These are phyloP conservation scores for Diarsia rubi DNA, from an alignment of 2,888 invertebrate species.

Conservation along the genomic window DNA sequence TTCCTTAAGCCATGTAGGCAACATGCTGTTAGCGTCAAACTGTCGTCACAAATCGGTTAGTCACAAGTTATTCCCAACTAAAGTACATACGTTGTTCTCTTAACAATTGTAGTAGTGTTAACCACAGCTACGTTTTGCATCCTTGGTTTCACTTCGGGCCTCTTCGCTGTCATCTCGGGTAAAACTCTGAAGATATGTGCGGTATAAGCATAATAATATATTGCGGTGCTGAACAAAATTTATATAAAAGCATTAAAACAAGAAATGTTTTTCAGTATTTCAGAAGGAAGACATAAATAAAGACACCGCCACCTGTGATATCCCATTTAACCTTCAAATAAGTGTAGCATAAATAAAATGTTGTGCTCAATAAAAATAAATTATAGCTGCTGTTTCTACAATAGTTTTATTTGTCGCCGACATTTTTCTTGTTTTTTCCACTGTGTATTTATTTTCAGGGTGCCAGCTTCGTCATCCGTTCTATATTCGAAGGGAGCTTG, in stretches of 20 bases:
- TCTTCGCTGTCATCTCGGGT: constrained; percentile 81
- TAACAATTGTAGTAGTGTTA: constrained; percentile 78
- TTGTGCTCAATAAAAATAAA: constrained; percentile 40
- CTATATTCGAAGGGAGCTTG: neutral
- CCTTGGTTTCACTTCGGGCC: constrained; percentile 74
- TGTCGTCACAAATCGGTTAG: constrained; percentile 64
- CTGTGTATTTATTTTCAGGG: neutral
- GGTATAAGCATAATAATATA: constrained; percentile 65
- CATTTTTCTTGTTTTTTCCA: neutral
- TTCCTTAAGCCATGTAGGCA: constrained; percentile 55
- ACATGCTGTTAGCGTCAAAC: constrained; percentile 67
- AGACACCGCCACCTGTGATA: constrained; percentile 56
- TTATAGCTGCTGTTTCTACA: constrained; percentile 31
- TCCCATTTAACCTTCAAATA: constrained; percentile 44
- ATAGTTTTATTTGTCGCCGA: constrained; percentile 3
- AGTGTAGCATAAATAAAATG: constrained; percentile 33
- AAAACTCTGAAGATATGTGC: constrained; percentile 83
- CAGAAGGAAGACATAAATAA: constrained; percentile 37
- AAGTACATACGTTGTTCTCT: constrained; percentile 82
- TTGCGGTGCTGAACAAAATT: constrained; percentile 53
- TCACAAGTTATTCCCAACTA: constrained; percentile 66
- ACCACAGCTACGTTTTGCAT: constrained; percentile 74
- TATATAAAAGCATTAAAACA: constrained; percentile 43
- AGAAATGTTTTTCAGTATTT: constrained; percentile 26
- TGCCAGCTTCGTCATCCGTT: neutral